Evolutionary conservation across 2,113 vertebrate genomes (phyloP).

Genomic region (Aramus guarauna): DNA sequence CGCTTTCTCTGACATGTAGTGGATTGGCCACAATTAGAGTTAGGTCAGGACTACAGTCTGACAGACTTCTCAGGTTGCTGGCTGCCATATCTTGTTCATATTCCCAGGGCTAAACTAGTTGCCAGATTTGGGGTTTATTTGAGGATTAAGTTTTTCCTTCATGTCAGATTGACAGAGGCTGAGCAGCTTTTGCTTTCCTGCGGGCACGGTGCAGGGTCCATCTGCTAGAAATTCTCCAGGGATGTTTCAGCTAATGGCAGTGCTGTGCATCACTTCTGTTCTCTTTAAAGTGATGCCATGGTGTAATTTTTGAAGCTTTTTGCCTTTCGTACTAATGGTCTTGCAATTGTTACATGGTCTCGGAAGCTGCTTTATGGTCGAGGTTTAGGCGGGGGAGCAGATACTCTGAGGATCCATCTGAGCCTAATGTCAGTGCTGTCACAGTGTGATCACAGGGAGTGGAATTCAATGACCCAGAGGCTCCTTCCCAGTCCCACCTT

Average conservation of each 20-base stretch:
- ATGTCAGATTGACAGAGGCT: background rate
- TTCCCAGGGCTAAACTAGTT: background rate
- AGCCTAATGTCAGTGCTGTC: rapidly evolving
- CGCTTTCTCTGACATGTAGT: background rate
- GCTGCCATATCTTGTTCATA: background rate
- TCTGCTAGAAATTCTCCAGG: constrained; percentile 13
- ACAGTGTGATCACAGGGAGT: background rate
- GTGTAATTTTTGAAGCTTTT: background rate
- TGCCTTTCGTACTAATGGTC: background rate
- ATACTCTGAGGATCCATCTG: background rate
- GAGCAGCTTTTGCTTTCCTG: background rate
- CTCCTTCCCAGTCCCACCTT: background rate
- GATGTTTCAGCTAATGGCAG: background rate
- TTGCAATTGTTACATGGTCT: background rate
- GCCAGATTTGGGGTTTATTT: background rate
- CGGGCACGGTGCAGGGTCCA: background rate
- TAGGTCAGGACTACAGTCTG: background rate
- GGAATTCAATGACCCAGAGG: background rate
- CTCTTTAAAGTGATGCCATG: background rate
- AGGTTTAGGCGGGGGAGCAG: background rate
- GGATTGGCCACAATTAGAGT: background rate
- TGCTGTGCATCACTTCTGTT: background rate
- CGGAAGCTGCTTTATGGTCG: background rate
- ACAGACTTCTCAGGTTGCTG: background rate
- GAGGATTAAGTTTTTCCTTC: background rate